These are phyloP conservation scores for Actenoides hombroni DNA, from an alignment of 2,113 vertebrate species.

Conservation along the genomic window DNA sequence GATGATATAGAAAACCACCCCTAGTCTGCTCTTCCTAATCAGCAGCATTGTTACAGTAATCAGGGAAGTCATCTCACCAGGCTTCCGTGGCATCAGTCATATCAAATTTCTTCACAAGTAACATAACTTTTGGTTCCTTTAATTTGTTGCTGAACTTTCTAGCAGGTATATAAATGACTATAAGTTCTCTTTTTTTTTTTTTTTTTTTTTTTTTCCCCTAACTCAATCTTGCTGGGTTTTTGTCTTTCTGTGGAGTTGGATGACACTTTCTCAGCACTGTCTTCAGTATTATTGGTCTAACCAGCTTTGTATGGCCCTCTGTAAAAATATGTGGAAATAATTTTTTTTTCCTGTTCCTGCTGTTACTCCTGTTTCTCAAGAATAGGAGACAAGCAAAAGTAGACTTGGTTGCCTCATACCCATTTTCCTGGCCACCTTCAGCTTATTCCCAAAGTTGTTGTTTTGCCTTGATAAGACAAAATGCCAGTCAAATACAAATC, in stretches of 20 bases:
- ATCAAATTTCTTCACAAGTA: not conserved
- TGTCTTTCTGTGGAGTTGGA: accelerated
- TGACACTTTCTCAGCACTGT: not conserved
- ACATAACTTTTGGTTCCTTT: not conserved
- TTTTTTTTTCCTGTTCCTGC: not conserved
- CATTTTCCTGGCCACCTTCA: not conserved
- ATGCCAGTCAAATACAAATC: not conserved
- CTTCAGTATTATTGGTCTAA: not conserved
- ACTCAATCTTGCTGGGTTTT: not conserved
- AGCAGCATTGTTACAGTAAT: not conserved
- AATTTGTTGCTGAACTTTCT: not conserved
- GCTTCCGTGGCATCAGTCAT: not conserved
- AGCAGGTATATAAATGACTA: not conserved
- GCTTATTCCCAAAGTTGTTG: not conserved
- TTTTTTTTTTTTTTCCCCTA: too few species aligned
- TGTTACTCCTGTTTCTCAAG: not conserved
- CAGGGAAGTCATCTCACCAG: not conserved
- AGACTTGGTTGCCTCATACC: not conserved
- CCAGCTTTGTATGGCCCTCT: not conserved
- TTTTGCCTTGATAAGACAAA: not conserved
- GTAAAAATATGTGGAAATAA: not conserved
- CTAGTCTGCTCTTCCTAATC: not conserved
- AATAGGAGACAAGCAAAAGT: not conserved
- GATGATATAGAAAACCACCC: not conserved
- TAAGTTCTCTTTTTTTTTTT: not conserved